These are phyloP conservation scores for Frieseomelitta varia DNA, from an alignment of 1,140 invertebrate genomes.

Conservation along the genomic window DNA sequence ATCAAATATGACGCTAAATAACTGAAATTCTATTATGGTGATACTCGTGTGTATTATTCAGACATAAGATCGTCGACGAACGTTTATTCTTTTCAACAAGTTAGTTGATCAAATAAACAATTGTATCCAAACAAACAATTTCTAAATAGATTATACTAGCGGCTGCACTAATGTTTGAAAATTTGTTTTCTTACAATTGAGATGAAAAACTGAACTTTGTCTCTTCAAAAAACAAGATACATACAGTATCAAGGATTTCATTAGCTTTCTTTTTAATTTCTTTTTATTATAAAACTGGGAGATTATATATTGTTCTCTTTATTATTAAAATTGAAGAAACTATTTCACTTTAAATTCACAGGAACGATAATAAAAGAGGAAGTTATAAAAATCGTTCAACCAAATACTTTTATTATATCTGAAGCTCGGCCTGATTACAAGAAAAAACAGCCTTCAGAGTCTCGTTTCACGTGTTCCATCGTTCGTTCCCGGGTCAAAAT, in stretches of 20 bases:
- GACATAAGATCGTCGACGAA: not conserved
- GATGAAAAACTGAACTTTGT: no score
- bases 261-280: no score
- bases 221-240: no score
- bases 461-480: not conserved
- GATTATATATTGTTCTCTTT: not conserved
- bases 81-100: not conserved
- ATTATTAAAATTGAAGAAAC: not conserved
- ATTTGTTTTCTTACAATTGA: no score
- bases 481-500: no score
- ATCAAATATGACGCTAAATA: not conserved
- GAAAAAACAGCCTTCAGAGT: not conserved
- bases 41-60: not conserved
- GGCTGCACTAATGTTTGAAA: no score
- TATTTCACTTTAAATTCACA: not conserved
- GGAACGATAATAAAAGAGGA: not conserved
- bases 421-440: not conserved
- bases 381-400: not conserved
- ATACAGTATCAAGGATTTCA: no score
- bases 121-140: not conserved
- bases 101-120: not conserved
- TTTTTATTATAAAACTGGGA: no score
- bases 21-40: not conserved
- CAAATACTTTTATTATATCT: not conserved
- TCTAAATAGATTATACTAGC: not conserved